phyloP scores from a whole-genome alignment of 2,113 vertebrate genomes.

The Xerus inauris region DNA sequence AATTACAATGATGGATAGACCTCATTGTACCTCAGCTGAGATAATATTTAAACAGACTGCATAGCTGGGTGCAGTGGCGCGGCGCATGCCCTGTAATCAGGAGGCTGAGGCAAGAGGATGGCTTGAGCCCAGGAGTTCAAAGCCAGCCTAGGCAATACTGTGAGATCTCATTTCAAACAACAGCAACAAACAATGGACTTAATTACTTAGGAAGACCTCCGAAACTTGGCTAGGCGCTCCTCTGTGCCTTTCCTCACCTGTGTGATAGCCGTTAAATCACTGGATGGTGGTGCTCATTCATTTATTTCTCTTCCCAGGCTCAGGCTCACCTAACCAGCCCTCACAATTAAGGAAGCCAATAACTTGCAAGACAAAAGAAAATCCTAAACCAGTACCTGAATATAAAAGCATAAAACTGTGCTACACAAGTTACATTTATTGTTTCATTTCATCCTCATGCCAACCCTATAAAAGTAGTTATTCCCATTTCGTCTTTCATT shows the following conservation, averaged over 20 bases:
- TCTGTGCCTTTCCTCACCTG: background rate
- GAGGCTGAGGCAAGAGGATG: background rate
- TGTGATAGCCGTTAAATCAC: background rate
- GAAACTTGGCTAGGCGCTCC: background rate
- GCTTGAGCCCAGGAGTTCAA: background rate
- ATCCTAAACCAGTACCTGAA: background rate
- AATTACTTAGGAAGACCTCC: background rate
- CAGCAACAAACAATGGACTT: background rate
- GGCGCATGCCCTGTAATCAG: background rate
- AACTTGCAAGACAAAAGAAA: background rate
- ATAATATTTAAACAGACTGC: background rate
- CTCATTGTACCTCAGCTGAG: background rate
- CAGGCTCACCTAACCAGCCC: background rate
- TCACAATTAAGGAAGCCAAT: background rate
- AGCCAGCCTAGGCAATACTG: background rate
- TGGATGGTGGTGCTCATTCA: background rate
- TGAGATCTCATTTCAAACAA: no score
- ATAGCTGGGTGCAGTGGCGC: background rate
- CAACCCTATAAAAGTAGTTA: background rate
- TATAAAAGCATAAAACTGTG: background rate
- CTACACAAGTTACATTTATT: background rate
- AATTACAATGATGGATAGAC: background rate
- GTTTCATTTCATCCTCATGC: background rate
- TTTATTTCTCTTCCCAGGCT: background rate
- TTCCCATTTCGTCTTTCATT: background rate